These are phyloP conservation scores for Smutsia gigantea DNA, from an alignment of 2,797 vertebrate genomes.

Conservation along the genomic window DNA sequence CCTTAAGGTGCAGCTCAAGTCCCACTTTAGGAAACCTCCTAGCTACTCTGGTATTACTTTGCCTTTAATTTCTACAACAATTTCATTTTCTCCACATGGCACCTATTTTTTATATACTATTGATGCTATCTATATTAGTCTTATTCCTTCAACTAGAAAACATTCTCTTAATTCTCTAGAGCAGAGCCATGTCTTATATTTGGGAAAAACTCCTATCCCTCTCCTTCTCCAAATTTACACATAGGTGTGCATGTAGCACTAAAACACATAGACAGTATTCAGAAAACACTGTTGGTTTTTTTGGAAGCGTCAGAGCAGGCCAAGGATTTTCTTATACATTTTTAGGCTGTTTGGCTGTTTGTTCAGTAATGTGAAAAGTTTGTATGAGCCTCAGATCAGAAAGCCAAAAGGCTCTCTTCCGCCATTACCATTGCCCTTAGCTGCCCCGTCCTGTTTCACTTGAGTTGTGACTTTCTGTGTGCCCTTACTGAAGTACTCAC, in stretches of 20 bases:
- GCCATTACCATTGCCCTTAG: not conserved
- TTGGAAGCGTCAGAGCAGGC: not conserved
- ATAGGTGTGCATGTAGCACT: not conserved
- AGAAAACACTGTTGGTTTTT: slow-evolving; percentile 45
- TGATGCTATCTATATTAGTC: slow-evolving; percentile 41
- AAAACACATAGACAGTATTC: slow-evolving; percentile 46
- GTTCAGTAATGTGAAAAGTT: slow-evolving; percentile 38
- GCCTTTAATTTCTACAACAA: slow-evolving; percentile 33
- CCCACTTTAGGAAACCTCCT: slow-evolving; percentile 41
- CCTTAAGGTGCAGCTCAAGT: slow-evolving; percentile 14
- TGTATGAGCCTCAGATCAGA: slow-evolving; percentile 40
- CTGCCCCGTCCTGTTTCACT: not conserved
- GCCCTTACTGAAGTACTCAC: slow-evolving; percentile 29
- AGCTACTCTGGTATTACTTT: slow-evolving; percentile 29
- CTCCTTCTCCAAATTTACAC: not conserved
- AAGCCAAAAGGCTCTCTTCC: not conserved
- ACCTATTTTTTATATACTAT: slow-evolving; percentile 46
- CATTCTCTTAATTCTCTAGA: slow-evolving; percentile 33
- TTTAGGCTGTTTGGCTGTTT: slow-evolving; percentile 31
- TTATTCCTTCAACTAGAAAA: slow-evolving; percentile 63
- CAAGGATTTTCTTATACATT: slow-evolving; percentile 2
- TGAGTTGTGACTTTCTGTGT: slow-evolving; percentile 52
- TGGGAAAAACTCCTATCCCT: not conserved
- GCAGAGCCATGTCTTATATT: slow-evolving; percentile 22
- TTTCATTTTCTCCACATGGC: slow-evolving; percentile 30